phyloP scores from a whole-genome alignment of 2,888 invertebrate genomes.

The Thereva unica region DNA sequence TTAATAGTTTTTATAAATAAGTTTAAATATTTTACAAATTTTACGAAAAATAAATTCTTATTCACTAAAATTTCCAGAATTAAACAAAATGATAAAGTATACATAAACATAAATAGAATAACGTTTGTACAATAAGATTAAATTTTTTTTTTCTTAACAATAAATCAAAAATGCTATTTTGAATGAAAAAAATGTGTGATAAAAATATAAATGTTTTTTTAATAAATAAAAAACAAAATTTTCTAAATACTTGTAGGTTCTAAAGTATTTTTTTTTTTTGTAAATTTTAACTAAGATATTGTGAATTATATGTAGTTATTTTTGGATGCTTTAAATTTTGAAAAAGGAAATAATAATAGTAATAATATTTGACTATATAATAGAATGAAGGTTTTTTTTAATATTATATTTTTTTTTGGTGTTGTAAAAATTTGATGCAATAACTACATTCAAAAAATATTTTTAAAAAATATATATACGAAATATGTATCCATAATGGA shows the following conservation, averaged over 20 bases:
- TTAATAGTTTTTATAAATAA: conserved; percentile 19
- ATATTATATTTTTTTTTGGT: conserved; percentile 9
- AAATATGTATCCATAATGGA: too few relatives aligned
- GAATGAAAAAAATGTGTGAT: too few relatives aligned
- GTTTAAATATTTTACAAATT: background rate
- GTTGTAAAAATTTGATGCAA: conserved; percentile 27
- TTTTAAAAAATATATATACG: conserved; percentile 12
- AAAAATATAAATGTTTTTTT: too few relatives aligned
- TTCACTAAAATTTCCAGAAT: conserved; percentile 8
- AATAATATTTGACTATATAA: background rate
- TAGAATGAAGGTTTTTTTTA: conserved; percentile 14
- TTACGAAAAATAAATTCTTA: conserved; percentile 17
- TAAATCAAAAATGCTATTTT: too few relatives aligned
- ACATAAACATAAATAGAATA: too few relatives aligned
- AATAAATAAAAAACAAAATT: conserved; percentile 5
- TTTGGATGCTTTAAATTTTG: conserved; percentile 15
- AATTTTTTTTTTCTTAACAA: too few relatives aligned
- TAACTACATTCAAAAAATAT: conserved; percentile 20
- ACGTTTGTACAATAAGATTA: too few relatives aligned
- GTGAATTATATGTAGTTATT: conserved; percentile 19
- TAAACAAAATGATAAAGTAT: background rate
- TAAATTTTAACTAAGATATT: conserved; percentile 17
- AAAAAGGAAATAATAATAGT: too few relatives aligned
- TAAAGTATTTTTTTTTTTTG: conserved; percentile 17
- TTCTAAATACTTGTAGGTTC: conserved; percentile 6